Evolutionary conservation across 2,113 vertebrate species (phyloP).

Genomic region (Corythoichthys intestinalis): DNA sequence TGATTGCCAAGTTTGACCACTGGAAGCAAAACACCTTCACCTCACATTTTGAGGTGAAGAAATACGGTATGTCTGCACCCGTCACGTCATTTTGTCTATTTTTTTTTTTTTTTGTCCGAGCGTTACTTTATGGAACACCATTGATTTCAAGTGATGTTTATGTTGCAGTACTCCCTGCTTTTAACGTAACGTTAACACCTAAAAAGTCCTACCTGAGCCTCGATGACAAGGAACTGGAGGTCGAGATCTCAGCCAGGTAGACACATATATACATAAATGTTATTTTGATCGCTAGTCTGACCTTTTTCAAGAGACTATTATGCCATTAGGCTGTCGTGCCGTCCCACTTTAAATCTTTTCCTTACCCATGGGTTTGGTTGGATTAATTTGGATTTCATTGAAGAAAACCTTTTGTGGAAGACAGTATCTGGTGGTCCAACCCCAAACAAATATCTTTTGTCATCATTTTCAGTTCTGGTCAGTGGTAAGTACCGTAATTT

Average conservation of each 20-base stretch:
- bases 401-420: no score
- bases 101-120: background rate
- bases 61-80: constrained; percentile 59
- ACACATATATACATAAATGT: background rate
- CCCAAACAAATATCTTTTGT: no score
- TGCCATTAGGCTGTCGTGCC: no score
- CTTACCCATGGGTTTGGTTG: no score
- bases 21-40: constrained; percentile 66
- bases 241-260: constrained; percentile 67
- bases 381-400: no score
- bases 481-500: no score
- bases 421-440: no score
- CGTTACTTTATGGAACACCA: background rate
- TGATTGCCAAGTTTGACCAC: constrained; percentile 68
- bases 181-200: constrained; percentile 71
- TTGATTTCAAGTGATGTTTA: background rate
- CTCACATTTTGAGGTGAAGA: constrained; percentile 70
- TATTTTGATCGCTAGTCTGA: no score
- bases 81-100: background rate
- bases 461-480: no score
- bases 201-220: constrained; percentile 55
- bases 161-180: constrained; percentile 71
- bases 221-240: constrained; percentile 54
- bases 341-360: no score
- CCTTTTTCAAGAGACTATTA: no score